Conservation (phyloP, 2,797 vertebrate species). For the Leptodactylus fallax region DNA sequence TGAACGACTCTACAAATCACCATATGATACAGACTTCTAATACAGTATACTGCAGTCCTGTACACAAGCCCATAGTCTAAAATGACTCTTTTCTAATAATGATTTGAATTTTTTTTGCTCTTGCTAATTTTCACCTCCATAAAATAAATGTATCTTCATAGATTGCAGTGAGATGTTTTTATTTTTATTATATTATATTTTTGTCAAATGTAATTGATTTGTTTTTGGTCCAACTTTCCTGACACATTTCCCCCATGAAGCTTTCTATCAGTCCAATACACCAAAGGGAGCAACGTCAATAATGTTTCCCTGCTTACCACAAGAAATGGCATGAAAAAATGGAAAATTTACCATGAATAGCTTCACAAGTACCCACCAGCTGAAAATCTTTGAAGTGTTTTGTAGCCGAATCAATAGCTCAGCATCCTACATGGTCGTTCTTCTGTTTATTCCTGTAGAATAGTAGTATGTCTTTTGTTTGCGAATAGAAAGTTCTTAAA, state of each 20-base stretch:
- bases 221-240: not conserved
- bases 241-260: not conserved
- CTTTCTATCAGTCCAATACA: not conserved
- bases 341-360: slow-evolving; percentile 33
- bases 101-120: not conserved
- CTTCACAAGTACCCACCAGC: slow-evolving; percentile 29
- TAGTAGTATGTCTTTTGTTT: slow-evolving; percentile 39
- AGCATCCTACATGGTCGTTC: slow-evolving; percentile 17
- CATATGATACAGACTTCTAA: not conserved
- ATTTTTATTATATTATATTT: not conserved
- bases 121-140: not conserved
- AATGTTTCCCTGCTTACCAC: not conserved
- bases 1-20: too few relatives aligned
- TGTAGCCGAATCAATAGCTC: slow-evolving; percentile 34
- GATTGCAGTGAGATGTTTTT: not conserved
- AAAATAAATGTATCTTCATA: not conserved
- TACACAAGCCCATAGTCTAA: not conserved
- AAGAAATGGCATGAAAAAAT: not conserved
- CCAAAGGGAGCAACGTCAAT: not conserved
- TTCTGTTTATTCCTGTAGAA: slow-evolving; percentile 30
- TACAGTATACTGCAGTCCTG: not conserved
- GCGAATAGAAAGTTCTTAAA: slow-evolving; percentile 36
- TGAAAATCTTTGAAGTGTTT: slow-evolving; percentile 44
- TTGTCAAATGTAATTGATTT: not conserved
- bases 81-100: not conserved